Evolutionary conservation across 2,797 vertebrate genomes (phyloP).

Genomic region (Arnoldichthys spilopterus): DNA sequence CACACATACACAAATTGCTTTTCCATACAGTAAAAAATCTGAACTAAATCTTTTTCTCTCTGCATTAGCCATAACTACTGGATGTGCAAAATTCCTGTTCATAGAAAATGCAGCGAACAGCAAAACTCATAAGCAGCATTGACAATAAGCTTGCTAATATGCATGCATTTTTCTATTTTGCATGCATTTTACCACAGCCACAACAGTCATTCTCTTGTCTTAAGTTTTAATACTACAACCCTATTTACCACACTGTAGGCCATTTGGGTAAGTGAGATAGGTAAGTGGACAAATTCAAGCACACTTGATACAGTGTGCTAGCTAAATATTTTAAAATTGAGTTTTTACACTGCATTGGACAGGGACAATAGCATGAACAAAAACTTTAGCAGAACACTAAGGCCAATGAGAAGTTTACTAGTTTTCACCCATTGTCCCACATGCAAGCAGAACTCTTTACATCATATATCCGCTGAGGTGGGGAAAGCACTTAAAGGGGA

Average conservation of each 20-base stretch:
- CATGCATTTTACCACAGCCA: slow-evolving; percentile 70
- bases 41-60: slow-evolving; percentile 50
- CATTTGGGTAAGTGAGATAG: background rate
- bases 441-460: slow-evolving; percentile 59
- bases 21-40: slow-evolving; percentile 19
- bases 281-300: background rate
- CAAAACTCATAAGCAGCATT: too few species aligned
- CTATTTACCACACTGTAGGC: background rate
- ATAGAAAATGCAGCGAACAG: slow-evolving; percentile 72
- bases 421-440: slow-evolving; percentile 1
- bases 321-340: background rate
- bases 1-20: slow-evolving; percentile 61
- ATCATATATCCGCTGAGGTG: slow-evolving; percentile 65
- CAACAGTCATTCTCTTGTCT: slow-evolving; percentile 28
- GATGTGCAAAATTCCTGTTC: slow-evolving; percentile 62
- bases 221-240: background rate
- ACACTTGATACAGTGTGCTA: background rate
- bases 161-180: slow-evolving; percentile 60
- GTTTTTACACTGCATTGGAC: background rate
- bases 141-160: too few species aligned
- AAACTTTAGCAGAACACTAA: background rate
- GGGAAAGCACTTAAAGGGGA: slow-evolving; percentile 14
- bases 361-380: background rate
- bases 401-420: background rate
- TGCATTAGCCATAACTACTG: slow-evolving; percentile 53